These are phyloP conservation scores for Cathartes aura DNA, from an alignment of 2,113 vertebrate genomes.

Conservation along the genomic window DNA sequence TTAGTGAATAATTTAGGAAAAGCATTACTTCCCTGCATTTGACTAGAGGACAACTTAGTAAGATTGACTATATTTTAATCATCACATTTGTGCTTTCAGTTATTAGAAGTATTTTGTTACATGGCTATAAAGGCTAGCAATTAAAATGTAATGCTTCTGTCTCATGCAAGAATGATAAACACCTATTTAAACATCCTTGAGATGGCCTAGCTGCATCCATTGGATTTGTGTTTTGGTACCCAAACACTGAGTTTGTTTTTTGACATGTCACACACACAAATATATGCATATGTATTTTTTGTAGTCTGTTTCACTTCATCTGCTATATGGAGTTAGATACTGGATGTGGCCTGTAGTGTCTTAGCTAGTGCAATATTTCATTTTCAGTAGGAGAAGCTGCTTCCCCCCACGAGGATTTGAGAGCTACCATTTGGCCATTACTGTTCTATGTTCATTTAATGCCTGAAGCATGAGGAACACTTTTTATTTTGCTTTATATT, in stretches of 20 bases:
- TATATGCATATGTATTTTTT: not conserved
- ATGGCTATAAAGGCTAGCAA: not conserved
- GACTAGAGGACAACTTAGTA: not conserved
- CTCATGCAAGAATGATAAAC: not conserved
- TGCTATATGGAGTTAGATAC: not conserved
- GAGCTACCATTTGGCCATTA: not conserved
- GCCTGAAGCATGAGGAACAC: not conserved
- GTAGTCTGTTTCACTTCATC: not conserved
- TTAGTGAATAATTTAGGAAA: conserved; percentile 32
- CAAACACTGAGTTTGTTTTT: not conserved
- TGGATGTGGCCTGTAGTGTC: not conserved
- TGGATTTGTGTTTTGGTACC: not conserved
- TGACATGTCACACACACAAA: accelerated
- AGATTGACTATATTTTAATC: conserved; percentile 41
- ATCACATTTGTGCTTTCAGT: not conserved
- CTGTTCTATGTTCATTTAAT: not conserved
- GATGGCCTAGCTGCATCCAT: not conserved
- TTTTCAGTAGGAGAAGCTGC: not conserved
- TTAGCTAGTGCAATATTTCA: not conserved
- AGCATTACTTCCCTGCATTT: not conserved
- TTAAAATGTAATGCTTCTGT: conserved; percentile 8
- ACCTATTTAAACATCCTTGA: not conserved
- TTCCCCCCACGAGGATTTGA: not conserved
- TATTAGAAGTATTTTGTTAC: conserved; percentile 26
- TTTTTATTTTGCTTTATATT: not conserved